Base-by-base conservation (phyloP, 2,888 invertebrate species). In the Mylabris sibirica region DNA sequence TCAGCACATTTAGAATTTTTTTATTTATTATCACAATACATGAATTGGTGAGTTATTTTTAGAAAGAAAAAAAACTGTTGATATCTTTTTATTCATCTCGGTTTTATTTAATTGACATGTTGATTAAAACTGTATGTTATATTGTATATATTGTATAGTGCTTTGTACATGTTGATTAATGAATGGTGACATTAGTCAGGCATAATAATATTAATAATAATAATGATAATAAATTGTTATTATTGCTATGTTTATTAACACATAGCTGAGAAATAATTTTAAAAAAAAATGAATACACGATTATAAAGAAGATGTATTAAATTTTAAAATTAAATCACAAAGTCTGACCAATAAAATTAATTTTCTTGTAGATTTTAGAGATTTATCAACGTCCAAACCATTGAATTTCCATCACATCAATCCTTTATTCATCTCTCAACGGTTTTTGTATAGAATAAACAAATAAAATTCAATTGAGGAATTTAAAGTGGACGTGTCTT, bases 81-180 rank as follows among this genome's bases (percentile, higher is more conserved):
- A 63, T 63, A 41, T 63, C 62, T 60, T 64, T n/a, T 20, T 60
- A 8, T 57, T 64, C 59, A 35, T 60, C 24, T 69, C 59, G 65
- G 35, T 64, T 64, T 61, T 57, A 64, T 66, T 59, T 44, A 65
- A 57, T 30, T 64, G 67, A 71, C 72, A 76, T 78, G 76, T 80
- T 79, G 73, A 77, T 75, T 68, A 69, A 75, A 79, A 53, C 53
- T 79, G 77, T 79, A 79, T 74, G 74, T 77, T 74, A 76, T 74
- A 69, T 78, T 86, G 86, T 87, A 87, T 79, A 87, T 87, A 87
- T 81, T 87, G 87, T 87, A 87, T 87, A 87, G 81, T 83, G 86
- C 86, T 87, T 87, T 87, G 87, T 87, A 87, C 85, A 87, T 87
- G 87, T 87, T 86, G 84, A 86, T 85, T 84, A 84, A 83, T 84